Base-by-base conservation (phyloP, 2,797 vertebrate genomes). In the Hyperoplus lanceolatus region DNA sequence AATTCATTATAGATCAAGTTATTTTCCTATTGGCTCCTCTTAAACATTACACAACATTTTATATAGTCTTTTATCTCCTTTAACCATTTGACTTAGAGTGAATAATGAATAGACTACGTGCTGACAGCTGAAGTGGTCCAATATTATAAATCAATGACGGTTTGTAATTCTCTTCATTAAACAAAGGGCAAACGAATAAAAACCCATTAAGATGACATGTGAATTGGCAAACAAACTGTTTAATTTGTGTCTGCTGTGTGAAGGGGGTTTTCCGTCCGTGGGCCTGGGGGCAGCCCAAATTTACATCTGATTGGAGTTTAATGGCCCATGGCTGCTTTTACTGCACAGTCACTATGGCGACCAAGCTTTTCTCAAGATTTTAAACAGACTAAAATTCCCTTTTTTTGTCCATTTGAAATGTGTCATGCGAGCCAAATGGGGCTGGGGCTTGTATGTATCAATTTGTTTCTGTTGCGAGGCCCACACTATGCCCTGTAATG, bases 221-320 rank as follows among this genome's bases (percentile, higher is more conserved):
- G 96, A 97, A 96, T 96, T 95, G 96, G 95, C 96, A 96, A 97
- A 97, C 97, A 96, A 97, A 97, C 96, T 96, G 95, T 96, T 97
- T 95, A 96, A 97, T 97, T 96, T 97, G 92, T 95, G 94, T 95
- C 92, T 75, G 82, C 85, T 61, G 73, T 92, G 92, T 86, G 90
- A 92, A 92, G 92, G 91, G 79, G 93, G 93, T 90, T 94, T 93
- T 92, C 64, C 72, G 65, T 93, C 89, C 75, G 77, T 88, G 80
- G 90, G 88, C 73, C 82, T 55, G 82, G 89, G 95, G 94, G 91
- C 91, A 90, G 94, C 94, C 93, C 93, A 96, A 93, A 97, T 96
- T 97, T 97, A 96, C 97, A 97, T 97, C 95, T 96, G 96, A 97
- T 97, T 97, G 96, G 95, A 96, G 95, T 97, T 97, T 97, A 97